Percentiles rank a stretch among this genome's conserved stretches.
phyloP scores from a whole-genome alignment of 92 coral and sea anemone species.

The Phymanthus crucifer region DNA sequence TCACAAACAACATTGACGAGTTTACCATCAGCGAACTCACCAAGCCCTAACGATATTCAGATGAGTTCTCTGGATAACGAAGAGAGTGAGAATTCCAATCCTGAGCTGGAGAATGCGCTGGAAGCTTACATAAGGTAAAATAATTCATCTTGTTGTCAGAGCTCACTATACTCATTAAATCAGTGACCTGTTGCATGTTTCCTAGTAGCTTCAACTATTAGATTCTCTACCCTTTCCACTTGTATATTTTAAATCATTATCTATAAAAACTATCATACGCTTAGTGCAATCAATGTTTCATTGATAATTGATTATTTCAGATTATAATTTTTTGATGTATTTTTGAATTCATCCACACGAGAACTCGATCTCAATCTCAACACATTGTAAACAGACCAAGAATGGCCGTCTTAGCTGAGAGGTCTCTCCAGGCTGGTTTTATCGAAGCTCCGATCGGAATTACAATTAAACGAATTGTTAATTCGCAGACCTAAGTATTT shows the following conservation, averaged over 20 bases:
- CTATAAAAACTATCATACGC: not conserved
- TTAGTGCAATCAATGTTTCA: not conserved
- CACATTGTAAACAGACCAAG: constrained; percentile 16
- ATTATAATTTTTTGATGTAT: not conserved
- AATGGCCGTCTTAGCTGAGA: not conserved
- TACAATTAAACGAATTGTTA: constrained; percentile 31
- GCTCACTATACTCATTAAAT: not conserved
- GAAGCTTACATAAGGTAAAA: constrained; percentile 63
- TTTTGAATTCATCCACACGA: constrained; percentile 6
- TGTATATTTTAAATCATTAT: not conserved
- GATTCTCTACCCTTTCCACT: not conserved
- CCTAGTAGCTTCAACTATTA: not conserved
- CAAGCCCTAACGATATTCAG: constrained; percentile 42
- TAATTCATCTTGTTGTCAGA: not conserved
- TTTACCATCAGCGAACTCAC: constrained; percentile 17
- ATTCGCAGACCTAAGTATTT: constrained; percentile 38
- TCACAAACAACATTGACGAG: constrained; percentile 19
- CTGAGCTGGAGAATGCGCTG: constrained; percentile 63
- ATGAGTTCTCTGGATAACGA: constrained; percentile 51
- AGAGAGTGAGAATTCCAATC: constrained; percentile 58
- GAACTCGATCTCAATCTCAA: no score
- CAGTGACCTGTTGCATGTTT: constrained; percentile 36
- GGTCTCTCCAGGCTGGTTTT: not conserved
- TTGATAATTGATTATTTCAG: not conserved
- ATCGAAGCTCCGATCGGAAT: constrained; percentile 17